Conservation (phyloP, 2,888 invertebrate species). For the Ditylenchus weischeri region DNA sequence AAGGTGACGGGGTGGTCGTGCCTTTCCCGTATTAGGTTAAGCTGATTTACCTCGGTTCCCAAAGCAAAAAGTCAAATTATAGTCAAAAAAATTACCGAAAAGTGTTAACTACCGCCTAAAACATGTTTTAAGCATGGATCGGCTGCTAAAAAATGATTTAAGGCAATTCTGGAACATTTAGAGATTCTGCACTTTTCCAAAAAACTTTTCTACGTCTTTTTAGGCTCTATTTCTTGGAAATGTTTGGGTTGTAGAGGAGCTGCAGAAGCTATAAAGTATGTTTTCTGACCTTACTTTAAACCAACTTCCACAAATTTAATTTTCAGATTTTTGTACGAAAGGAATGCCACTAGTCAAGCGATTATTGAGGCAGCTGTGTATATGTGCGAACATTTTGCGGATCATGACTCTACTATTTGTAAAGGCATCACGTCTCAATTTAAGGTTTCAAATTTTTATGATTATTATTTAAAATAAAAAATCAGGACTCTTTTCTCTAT, state of each 20-base stretch:
- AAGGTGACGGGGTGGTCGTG: no score
- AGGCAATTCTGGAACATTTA: no score
- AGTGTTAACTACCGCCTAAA: no score
- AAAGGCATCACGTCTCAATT: constrained; percentile 55
- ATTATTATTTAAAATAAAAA: no score
- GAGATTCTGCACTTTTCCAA: no score
- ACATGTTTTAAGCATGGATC: no score
- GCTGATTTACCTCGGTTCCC: no score
- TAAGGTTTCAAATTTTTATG: constrained; percentile 28
- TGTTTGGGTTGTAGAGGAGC: constrained; percentile 32
- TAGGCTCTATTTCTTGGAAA: constrained; percentile 20
- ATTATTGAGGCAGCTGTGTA: constrained; percentile 46
- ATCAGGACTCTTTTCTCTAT: constrained; percentile 54
- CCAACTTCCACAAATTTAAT: neutral
- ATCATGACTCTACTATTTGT: constrained; percentile 48
- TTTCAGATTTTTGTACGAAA: constrained; percentile 23
- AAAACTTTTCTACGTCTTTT: neutral
- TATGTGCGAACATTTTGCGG: constrained; percentile 49
- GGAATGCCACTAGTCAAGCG: constrained; percentile 43
- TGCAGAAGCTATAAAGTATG: constrained; percentile 30
- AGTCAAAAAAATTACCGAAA: no score
- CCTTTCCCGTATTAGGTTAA: no score
- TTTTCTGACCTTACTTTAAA: neutral
- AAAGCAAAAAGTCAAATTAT: no score
- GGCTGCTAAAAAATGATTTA: no score